Evolutionary conservation across 2,113 vertebrate genomes (phyloP).

Genomic region (Tricholaema leucomelas): DNA sequence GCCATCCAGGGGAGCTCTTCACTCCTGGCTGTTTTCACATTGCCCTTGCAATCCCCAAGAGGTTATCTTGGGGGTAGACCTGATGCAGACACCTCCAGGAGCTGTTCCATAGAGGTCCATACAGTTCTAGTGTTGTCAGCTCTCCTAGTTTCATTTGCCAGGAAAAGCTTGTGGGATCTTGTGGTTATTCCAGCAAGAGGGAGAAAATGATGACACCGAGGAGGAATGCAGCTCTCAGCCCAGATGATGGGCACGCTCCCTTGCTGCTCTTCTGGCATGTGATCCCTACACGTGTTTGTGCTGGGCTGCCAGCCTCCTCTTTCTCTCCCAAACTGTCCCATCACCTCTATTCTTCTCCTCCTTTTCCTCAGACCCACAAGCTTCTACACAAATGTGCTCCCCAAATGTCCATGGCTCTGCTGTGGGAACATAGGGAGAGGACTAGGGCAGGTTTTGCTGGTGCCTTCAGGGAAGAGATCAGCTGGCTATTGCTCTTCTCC

Average conservation of each 20-base stretch:
- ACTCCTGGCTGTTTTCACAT: rapidly evolving
- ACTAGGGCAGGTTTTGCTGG: not conserved
- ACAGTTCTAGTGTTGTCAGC: not conserved
- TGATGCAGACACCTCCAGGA: not conserved
- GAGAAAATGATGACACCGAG: not conserved
- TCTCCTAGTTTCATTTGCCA: not conserved
- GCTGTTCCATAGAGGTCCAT: not conserved
- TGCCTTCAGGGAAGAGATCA: not conserved
- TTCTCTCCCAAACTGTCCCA: not conserved
- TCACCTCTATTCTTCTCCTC: not conserved
- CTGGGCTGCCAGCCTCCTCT: not conserved
- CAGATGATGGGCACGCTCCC: not conserved
- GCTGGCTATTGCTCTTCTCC: not conserved
- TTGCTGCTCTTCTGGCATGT: not conserved
- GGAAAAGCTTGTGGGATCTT: not conserved
- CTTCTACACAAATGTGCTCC: rapidly evolving
- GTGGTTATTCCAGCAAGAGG: not conserved
- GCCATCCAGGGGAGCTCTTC: not conserved
- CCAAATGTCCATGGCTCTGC: not conserved
- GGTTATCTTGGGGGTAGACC: not conserved
- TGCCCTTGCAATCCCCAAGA: not conserved
- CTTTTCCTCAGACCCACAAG: not conserved
- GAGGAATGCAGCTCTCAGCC: slow-evolving; percentile 19
- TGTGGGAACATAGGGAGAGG: rapidly evolving
- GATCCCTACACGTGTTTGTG: rapidly evolving